Base-by-base conservation (phyloP, 2,797 vertebrate species). In the Manis javanica region DNA sequence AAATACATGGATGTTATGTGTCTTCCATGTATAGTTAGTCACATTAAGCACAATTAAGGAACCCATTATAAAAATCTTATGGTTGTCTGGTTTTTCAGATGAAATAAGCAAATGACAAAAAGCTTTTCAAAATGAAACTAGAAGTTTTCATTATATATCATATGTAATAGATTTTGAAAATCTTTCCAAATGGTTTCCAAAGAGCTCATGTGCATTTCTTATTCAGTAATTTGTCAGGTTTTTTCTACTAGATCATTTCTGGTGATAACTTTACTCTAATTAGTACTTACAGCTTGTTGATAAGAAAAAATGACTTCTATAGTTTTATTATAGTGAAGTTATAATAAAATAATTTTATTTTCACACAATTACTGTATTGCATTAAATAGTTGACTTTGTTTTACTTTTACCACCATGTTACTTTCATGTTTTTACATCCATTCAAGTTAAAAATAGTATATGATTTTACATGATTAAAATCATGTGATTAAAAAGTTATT, bases 41-140 rank as follows among this genome's bases (percentile, higher is more conserved):
- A 78, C 53, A 74, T 57, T 90, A 86, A 95, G 37, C 77, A 11
- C 29, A 85, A 68, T 61, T 93, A 90, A 63, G 91, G 75, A 91
- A 87, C 57, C 59, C 64, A 96, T 94, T 85, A 89, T 91, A 95
- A 96, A 97, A 98, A 98, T 98, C 85, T 92, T 96, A 95, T 75
- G 94, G 87, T 93, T 96, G 86, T 97, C 93, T 97, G 87, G 94
- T 97, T 97, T 94, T 95, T 37, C 53, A 68, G 1, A 39, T 94
- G 92, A 96, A 74, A 90, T 92, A 95, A 95, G 59, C 85, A 95
- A 93, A 95, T 87, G 93, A 90, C 69, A 95, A 92, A 94, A 94
- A 96, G 91, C 87, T 94, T 95, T 96, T 95, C 95, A 84, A 90
- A 95, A 90, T 3, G 24, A 96, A 97, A 64, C 79, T 89, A 87